phyloP scores from a whole-genome alignment of 1,140 invertebrate genomes.

The Cyphomyrmex costatus region DNA sequence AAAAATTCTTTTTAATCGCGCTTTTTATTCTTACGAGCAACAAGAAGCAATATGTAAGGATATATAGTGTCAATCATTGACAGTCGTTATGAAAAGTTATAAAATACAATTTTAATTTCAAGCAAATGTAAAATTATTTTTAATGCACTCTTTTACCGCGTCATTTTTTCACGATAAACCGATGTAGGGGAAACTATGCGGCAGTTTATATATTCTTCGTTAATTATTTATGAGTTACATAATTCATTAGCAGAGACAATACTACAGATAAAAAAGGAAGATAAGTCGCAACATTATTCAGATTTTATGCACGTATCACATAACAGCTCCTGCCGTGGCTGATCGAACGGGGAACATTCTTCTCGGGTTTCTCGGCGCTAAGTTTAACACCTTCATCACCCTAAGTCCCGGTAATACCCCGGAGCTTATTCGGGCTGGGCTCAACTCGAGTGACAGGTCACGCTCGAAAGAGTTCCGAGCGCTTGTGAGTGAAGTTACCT shows the following conservation, averaged over 20 bases:
- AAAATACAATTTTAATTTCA: background rate
- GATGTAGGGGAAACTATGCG: constrained; percentile 30
- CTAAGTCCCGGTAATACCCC: constrained; percentile 54
- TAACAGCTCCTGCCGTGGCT: constrained; percentile 20
- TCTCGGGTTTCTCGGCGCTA: constrained; percentile 52
- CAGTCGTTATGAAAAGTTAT: background rate
- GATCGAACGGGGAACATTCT: constrained; percentile 41
- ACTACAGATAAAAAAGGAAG: background rate
- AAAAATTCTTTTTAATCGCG: background rate
- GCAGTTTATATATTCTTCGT: constrained; percentile 61
- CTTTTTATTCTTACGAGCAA: background rate
- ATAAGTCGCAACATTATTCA: background rate
- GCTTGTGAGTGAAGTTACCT: constrained; percentile 29
- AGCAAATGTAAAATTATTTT: background rate
- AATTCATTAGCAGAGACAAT: background rate
- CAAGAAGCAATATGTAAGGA: background rate
- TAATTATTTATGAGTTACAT: background rate
- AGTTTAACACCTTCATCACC: constrained; percentile 63
- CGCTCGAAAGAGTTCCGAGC: constrained; percentile 63
- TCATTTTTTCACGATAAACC: constrained; percentile 48
- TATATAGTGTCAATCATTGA: background rate
- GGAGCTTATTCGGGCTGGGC: constrained; percentile 58
- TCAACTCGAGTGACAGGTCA: constrained; percentile 67
- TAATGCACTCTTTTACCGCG: background rate
- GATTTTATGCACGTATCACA: constrained; percentile 2